Base-by-base conservation (phyloP, 2,113 vertebrate species). In the Cheilinus undulatus region DNA sequence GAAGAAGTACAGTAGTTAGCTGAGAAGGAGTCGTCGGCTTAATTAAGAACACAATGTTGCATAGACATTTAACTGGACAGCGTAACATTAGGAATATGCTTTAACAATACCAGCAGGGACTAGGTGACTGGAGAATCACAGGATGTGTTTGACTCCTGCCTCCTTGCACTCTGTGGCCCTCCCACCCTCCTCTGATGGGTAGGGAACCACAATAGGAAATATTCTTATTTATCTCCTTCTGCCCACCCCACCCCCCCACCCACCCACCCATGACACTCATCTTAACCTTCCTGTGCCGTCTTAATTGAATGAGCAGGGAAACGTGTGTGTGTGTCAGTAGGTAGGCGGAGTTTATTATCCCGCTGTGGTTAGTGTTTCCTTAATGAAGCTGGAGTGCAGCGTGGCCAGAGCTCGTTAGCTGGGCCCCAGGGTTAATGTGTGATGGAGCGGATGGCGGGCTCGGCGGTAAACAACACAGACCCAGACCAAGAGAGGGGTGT, bases 371-470 rank as follows among this genome's bases (percentile, higher is more conserved):
- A 73, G 80, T 70, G 70, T 86, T 84, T 73, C 49, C 52, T 84
- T 90, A 89, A 91, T 88, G 86, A 89, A 84, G 59, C 75, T 73
- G 38, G 80, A 82, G 80, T 84, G 66, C 58, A 26, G 70, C 22
- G 34, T 30, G 66, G 80, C 76, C 71, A 65, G 23, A 80, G 85
- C 85, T 91, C 71, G 59, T 92, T 90, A 90, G 80, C 61, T 32
- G 11, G 70, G 73, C 79, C 71, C 76, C 57, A 23, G 76, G 84
- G 83, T 92, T 85, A 89, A 89, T 84, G 69, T 77, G 60, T 81
- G 83, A 88, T 86, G 58, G 87, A 89, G 79, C 76, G 76, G 56
- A 73, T 81, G 27, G 26, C 59, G 32, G 46, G 49, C 36, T 60
- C 62, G 56, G 64, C 57, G 72, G 79, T 89, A 84, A 89, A 92